Evolutionary conservation across 2,113 vertebrate species (phyloP).

Genomic region (Thamnophis sirtalis): DNA sequence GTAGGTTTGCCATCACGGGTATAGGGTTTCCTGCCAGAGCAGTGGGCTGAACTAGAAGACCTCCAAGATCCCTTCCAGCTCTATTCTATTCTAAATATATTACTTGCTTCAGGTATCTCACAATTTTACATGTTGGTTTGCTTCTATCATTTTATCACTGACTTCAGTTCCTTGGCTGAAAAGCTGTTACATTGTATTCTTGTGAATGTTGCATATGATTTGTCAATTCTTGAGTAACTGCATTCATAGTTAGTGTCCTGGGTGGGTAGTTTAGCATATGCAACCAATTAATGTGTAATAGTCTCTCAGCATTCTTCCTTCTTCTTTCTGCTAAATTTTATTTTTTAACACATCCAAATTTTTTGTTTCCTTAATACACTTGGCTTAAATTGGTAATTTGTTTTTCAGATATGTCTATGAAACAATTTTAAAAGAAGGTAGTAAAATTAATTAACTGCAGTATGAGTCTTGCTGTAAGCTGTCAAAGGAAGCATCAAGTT

Average conservation of each 20-base stretch:
- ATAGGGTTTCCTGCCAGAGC: no score
- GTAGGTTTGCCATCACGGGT: no score
- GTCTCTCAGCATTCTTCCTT: constrained; percentile 18
- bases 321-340: constrained; percentile 35
- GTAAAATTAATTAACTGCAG: neutral
- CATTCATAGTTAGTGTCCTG: neutral
- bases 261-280: neutral
- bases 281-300: neutral
- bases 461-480: neutral
- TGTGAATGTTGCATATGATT: neutral
- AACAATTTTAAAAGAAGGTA: constrained; percentile 2
- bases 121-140: constrained; percentile 35
- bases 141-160: constrained; percentile 15
- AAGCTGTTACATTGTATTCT: neutral
- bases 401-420: constrained; percentile 8
- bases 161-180: constrained; percentile 44
- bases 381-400: constrained; percentile 19
- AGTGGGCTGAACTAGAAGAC: no score
- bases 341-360: neutral
- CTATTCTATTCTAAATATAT: constrained; percentile 15
- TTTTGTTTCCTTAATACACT: constrained; percentile 24
- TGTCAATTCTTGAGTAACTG: neutral
- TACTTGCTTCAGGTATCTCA: constrained; percentile 30
- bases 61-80: no score
- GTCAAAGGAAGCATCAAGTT: neutral